Evolutionary conservation across 2,113 vertebrate genomes (phyloP), one percentile per base, ranked within the genome.

Genomic region (Columbina picui): DNA sequence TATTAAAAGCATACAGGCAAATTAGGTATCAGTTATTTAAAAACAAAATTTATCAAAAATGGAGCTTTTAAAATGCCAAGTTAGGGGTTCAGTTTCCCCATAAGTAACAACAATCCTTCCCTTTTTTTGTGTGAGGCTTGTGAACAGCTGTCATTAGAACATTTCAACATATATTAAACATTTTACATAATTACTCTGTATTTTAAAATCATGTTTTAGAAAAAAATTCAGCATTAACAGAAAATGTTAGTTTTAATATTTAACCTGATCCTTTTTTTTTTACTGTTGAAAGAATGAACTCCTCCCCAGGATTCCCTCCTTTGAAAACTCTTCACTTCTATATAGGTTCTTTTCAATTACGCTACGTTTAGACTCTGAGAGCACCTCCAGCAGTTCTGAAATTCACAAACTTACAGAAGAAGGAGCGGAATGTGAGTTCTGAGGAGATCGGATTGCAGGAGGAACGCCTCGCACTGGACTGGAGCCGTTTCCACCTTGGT

Each of bases 341-440:
- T 8, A 32, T 0, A 60, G n/a, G 43, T 56, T 34, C 10, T 82
- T 81, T 81, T 68, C 27, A 49, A 4, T 43, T 18, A 86, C 15
- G 20, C 43, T 74, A 15, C n/a, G 63, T 96, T 38, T 36, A 75
- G 39, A 32, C 7, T 27, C 21, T 1, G 4, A 19, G 47, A 77
- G n/a, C 13, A 88, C 49, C 6, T 52, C 30, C 15, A 69, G 63
- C 64, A 88, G 68, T 23, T 60, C 10, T 1, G 41, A 83, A 75
- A 49, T 57, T 69, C n/a, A 61, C 27, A 36, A 67, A 98, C 99
- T 98, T 98, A 99, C 99, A 97, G 98, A 98, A 90, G 98, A 99
- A 97, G 99, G 99, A 98, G 99, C 98, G 96, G 99, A 99, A 98
- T 99, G 99, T 97, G 99, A 99, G 94, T 99, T 99, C 93, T 99